Base-by-base conservation (phyloP, 2,888 invertebrate genomes). In the Cyclophora albipunctata region DNA sequence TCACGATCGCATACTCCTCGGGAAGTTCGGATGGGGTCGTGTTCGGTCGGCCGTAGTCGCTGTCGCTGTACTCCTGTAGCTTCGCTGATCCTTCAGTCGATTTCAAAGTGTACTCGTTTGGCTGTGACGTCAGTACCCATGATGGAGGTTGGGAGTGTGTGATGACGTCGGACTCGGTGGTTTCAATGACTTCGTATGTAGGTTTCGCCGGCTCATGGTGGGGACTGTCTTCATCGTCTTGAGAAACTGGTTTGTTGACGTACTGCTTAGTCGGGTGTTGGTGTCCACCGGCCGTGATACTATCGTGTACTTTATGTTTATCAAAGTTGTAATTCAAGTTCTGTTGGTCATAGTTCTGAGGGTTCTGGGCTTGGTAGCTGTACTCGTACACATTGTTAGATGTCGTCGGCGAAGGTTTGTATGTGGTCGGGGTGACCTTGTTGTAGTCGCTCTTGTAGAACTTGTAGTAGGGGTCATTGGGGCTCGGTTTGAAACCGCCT, bases 161-260 rank as follows among this genome's bases (percentile, higher is more conserved):
- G 46, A 69, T 71, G 20, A 69, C 57, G 45, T 85, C 83, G 7
- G 78, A 64, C 50, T 84, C 85, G 34, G 74, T 74, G 46, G 73
- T 70, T 67, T 89, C 89, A 4, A 83, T 82, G 2, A 89, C 89
- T 67, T 89, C 89, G 57, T 89, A 89, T 7, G 83, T 79, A 20
- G 83, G 75, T 53, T 66, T 77, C 69, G 62, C 63, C 66, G 60
- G 66, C 65, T 47, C 66, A 56, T 51, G 72, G 51, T 41, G 68
- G 50, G 53, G 71, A 45, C 71, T 67, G n/a, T 64, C 64, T 46
- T 64, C 67, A 42, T 65, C 69, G 4, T 62, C 53, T 52, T 70
- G 73, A 37, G 37, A 37, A 37, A 37, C 37, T 3, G 81, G 79
- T 40, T 77, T 71, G 45, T 69, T 74, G 3, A 60, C 70, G 56